A percentile compares a stretch with the other conserved stretches of the same genome.
Conservation (phyloP, 2,113 vertebrate genomes). For the Chloebia gouldiae region DNA sequence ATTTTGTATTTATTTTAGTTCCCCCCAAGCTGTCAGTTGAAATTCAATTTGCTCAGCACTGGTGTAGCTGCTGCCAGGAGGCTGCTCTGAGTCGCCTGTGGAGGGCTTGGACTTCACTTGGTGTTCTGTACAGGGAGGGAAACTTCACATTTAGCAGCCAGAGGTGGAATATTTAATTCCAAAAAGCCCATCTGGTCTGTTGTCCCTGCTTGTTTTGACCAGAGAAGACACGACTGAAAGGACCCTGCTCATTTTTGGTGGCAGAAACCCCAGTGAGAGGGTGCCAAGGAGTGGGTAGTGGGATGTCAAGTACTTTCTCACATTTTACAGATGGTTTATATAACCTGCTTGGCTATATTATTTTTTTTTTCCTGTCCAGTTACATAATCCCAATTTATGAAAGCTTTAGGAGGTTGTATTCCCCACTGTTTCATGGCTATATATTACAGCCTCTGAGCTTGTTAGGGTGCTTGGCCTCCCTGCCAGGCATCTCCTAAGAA, state of each 20-base stretch:
- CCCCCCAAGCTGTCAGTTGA: neutral
- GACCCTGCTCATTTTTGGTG: neutral
- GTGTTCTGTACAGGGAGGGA: neutral
- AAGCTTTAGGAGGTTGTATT: neutral
- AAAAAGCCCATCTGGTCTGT: neutral
- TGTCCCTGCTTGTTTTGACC: neutral
- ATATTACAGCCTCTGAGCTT: neutral
- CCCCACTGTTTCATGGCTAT: neutral
- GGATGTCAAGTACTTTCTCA: constrained; percentile 43
- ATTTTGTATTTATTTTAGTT: neutral
- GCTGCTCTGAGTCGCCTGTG: neutral
- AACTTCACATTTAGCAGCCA: neutral
- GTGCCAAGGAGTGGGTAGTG: constrained; percentile 25
- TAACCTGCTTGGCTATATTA: constrained; percentile 21
- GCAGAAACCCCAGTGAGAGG: neutral
- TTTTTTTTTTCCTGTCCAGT: neutral
- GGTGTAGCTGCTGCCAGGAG: neutral
- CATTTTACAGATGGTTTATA: constrained; percentile 31
- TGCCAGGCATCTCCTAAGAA: neutral
- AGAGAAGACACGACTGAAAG: neutral
- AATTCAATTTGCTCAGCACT: neutral
- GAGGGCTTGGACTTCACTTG: neutral
- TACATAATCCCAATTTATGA: constrained; percentile 12
- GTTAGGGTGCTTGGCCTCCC: neutral
- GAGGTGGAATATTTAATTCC: neutral